Evolutionary conservation across 2,888 invertebrate species (phyloP).

Genomic region (Torymus aiolomorphi): DNA sequence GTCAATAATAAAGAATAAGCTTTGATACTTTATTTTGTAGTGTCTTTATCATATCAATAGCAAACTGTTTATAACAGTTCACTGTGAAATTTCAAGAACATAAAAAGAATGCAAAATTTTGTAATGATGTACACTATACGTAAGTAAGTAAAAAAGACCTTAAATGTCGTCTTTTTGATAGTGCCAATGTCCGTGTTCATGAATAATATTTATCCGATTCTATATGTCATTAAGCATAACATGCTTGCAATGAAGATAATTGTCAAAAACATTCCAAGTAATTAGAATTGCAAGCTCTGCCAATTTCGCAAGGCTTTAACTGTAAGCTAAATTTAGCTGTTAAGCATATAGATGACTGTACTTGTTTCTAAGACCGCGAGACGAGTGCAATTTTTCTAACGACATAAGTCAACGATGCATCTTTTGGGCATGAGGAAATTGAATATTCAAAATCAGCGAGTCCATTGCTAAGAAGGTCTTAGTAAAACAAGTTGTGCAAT

Average conservation of each 20-base stretch:
- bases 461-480: slow-evolving; percentile 66
- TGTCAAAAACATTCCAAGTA: background rate
- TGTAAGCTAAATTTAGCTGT: slow-evolving; percentile 8
- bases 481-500: slow-evolving; percentile 59
- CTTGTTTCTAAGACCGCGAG: slow-evolving; percentile 17
- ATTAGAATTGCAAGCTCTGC: slow-evolving; percentile 40
- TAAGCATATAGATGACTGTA: slow-evolving; percentile 31
- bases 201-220: slow-evolving; percentile 2
- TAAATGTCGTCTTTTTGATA: slow-evolving; percentile 20
- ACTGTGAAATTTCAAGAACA: slow-evolving; percentile 17
- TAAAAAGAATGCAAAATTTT: background rate
- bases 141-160: slow-evolving; percentile 1
- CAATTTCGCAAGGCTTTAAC: slow-evolving; percentile 32
- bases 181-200: slow-evolving; percentile 40
- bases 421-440: slow-evolving; percentile 32
- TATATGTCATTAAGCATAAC: background rate
- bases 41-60: slow-evolving; percentile 6
- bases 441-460: slow-evolving; percentile 53
- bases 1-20: background rate
- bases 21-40: background rate
- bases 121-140: background rate
- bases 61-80: slow-evolving; percentile 1
- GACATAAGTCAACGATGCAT: background rate
- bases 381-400: slow-evolving; percentile 25
- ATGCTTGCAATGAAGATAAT: slow-evolving; percentile 17